Conservation (phyloP, 2,113 vertebrate genomes). For the Panthera leo region DNA sequence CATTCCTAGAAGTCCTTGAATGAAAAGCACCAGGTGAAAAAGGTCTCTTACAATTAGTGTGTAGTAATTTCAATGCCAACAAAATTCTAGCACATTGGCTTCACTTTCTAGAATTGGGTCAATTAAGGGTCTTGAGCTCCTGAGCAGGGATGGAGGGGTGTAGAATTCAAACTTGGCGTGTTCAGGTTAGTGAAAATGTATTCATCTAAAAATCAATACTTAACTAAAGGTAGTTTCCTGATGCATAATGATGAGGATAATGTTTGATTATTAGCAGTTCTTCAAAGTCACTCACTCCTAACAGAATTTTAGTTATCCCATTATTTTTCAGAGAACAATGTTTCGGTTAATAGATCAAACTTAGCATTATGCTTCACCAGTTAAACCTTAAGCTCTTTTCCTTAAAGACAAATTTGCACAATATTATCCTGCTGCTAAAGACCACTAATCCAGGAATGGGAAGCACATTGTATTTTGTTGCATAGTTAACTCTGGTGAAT, state of each 20-base stretch:
- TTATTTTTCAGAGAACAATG: neutral
- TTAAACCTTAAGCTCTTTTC: conserved; percentile 24
- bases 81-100: neutral
- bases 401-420: neutral
- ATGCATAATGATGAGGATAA: neutral
- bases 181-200: neutral
- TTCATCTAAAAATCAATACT: neutral
- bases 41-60: neutral
- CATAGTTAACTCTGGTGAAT: neutral
- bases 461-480: neutral
- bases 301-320: neutral
- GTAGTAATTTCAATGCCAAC: neutral
- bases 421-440: neutral
- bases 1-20: neutral
- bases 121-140: neutral
- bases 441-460: neutral
- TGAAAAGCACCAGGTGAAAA: neutral
- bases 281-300: neutral
- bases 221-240: neutral
- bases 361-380: neutral
- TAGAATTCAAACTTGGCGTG: neutral
- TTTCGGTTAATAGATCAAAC: conserved; percentile 17
- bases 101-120: neutral
- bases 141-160: neutral
- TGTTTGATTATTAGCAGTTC: neutral